A percentile compares a stretch with the other conserved stretches of the same genome.
Conservation (phyloP, 2,113 vertebrate species). For the Poecilia latipinna region DNA sequence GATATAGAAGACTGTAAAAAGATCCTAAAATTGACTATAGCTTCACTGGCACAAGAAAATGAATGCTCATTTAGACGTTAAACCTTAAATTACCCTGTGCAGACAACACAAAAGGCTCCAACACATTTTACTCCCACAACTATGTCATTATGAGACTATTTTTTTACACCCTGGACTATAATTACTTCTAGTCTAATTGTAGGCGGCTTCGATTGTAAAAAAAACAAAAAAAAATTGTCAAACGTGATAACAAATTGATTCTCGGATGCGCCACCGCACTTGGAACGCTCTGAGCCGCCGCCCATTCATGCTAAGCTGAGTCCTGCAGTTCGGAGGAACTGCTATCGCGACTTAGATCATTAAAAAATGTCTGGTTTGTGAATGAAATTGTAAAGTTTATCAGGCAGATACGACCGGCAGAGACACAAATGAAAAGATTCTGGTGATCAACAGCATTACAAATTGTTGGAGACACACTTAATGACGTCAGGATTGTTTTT, state of each 20-base stretch:
- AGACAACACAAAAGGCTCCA: slow-evolving; percentile 14
- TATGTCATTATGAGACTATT: slow-evolving; percentile 1
- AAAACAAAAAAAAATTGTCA: background rate
- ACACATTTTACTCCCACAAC: slow-evolving; percentile 51
- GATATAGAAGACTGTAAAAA: background rate
- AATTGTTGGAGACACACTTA: background rate
- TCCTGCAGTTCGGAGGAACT: background rate
- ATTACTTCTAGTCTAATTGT: slow-evolving; percentile 21
- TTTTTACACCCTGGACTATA: slow-evolving; percentile 15
- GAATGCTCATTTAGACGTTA: background rate
- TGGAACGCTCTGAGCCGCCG: background rate
- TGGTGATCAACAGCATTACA: background rate
- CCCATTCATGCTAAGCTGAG: background rate
- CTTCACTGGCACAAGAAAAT: background rate
- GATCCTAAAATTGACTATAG: background rate
- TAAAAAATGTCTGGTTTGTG: background rate
- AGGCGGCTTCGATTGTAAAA: background rate
- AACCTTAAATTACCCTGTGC: slow-evolving; percentile 3
- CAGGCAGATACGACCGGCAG: background rate
- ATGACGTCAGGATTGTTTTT: too few relatives aligned
- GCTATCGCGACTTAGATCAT: background rate
- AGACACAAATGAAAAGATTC: background rate
- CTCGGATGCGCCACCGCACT: slow-evolving; percentile 6
- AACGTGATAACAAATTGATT: slow-evolving; percentile 28
- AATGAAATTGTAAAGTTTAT: background rate